Evolutionary conservation across 2,113 vertebrate species (phyloP).

Genomic region (Coracopsis vasa): DNA sequence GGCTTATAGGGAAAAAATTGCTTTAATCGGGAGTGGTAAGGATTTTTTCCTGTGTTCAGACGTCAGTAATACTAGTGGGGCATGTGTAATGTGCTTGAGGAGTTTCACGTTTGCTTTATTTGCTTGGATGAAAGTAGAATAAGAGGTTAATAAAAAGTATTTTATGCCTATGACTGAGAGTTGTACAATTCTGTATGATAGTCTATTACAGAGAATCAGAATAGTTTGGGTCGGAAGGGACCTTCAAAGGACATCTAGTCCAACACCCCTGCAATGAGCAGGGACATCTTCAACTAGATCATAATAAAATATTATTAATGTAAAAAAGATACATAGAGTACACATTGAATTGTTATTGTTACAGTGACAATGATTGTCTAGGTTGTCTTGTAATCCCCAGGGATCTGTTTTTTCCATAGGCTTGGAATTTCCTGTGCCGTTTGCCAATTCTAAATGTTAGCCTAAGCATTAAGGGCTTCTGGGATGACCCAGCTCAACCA

Average conservation of each 20-base stretch:
- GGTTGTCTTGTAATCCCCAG: background rate
- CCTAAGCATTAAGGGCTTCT: conserved; percentile 89
- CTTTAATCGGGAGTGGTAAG: conserved; percentile 27
- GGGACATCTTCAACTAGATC: background rate
- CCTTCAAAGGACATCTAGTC: background rate
- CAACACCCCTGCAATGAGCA: background rate
- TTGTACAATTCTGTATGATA: background rate
- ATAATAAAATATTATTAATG: background rate
- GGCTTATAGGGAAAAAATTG: conserved; percentile 61
- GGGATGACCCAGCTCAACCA: conserved; percentile 77
- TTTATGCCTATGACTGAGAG: background rate
- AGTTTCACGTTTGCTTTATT: conserved; percentile 31
- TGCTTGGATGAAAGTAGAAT: conserved; percentile 5
- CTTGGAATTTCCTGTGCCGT: conserved; percentile 88
- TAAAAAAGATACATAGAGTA: background rate
- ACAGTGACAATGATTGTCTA: background rate
- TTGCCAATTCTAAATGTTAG: conserved; percentile 87
- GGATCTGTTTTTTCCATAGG: conserved; percentile 69
- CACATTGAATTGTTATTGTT: background rate
- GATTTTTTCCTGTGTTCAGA: conserved; percentile 35
- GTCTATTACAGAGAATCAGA: background rate
- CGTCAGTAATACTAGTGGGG: conserved; percentile 16
- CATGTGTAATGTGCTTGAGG: background rate
- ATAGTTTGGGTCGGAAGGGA: background rate
- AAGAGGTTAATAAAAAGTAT: conserved; percentile 16